Evolutionary conservation across 2,888 invertebrate genomes (phyloP).

Genomic region (Hetaerina titia): DNA sequence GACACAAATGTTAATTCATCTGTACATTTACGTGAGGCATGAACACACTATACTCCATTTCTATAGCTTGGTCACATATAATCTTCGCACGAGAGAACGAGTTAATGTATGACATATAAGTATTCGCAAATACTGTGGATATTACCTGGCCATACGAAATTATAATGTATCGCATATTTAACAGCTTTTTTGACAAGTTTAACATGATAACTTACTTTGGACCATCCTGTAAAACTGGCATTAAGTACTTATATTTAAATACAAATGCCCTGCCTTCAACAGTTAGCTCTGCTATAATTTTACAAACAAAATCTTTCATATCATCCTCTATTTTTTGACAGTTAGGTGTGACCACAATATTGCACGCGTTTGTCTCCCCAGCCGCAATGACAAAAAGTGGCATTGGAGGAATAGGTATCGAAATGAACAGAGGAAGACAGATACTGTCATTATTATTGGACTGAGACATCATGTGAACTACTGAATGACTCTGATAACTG

Average conservation of each 20-base stretch:
- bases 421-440: not conserved
- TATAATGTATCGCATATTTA: too few species aligned
- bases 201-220: conserved; percentile 69
- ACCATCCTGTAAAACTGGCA: conserved; percentile 71
- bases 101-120: too few species aligned
- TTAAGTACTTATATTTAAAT: conserved; percentile 69
- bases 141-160: too few species aligned
- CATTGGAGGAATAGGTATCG: conserved; percentile 11
- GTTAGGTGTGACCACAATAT: not conserved
- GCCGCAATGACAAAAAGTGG: not conserved
- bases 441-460: not conserved
- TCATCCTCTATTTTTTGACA: conserved; percentile 40
- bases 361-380: not conserved
- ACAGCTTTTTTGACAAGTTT: too few species aligned
- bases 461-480: not conserved
- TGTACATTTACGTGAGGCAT: too few species aligned
- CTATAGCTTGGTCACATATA: too few species aligned
- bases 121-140: too few species aligned
- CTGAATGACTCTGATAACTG: not conserved
- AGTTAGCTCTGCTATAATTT: not conserved
- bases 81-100: too few species aligned
- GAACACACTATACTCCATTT: too few species aligned
- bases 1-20: too few species aligned
- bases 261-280: conserved; percentile 68
- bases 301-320: conserved; percentile 27